A percentile compares a stretch with the other conserved stretches of the same genome.
phyloP scores from a whole-genome alignment of 2,797 vertebrate genomes.

The Falco naumanni region DNA sequence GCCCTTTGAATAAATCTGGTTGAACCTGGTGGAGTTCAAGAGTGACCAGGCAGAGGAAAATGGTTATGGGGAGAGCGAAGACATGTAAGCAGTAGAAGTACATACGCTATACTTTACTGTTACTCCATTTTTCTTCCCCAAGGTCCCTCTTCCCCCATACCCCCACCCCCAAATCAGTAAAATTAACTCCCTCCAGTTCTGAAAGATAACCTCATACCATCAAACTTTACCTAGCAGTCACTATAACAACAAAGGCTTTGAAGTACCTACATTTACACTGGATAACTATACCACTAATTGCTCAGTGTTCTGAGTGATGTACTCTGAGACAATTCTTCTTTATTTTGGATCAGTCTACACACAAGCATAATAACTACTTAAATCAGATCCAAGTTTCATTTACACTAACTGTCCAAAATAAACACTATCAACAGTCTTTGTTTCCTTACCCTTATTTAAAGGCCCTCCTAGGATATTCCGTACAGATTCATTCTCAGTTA shows the following conservation, averaged over 20 bases:
- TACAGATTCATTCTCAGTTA: neutral
- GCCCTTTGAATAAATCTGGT: neutral
- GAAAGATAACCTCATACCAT: neutral
- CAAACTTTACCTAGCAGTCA: neutral
- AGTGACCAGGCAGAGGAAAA: neutral
- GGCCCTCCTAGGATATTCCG: neutral
- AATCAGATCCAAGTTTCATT: neutral
- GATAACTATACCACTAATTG: neutral
- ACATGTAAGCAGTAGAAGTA: neutral
- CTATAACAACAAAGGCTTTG: neutral
- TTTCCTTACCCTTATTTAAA: neutral
- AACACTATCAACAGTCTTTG: neutral
- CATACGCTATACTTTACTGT: neutral
- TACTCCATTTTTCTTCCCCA: neutral
- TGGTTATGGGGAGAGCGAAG: neutral
- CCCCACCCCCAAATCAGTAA: neutral
- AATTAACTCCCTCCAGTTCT: neutral
- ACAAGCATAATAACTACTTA: neutral
- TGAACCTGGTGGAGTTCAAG: neutral
- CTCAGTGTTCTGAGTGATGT: neutral
- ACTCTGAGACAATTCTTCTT: constrained; percentile 14
- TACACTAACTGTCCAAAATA: neutral
- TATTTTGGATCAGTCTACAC: constrained; percentile 33
- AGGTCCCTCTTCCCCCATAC: neutral
- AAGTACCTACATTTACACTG: neutral